Evolutionary conservation across 1,140 invertebrate species (phyloP), one percentile per base, ranked within the genome.

Genomic region (Scaptomyza pallida): DNA sequence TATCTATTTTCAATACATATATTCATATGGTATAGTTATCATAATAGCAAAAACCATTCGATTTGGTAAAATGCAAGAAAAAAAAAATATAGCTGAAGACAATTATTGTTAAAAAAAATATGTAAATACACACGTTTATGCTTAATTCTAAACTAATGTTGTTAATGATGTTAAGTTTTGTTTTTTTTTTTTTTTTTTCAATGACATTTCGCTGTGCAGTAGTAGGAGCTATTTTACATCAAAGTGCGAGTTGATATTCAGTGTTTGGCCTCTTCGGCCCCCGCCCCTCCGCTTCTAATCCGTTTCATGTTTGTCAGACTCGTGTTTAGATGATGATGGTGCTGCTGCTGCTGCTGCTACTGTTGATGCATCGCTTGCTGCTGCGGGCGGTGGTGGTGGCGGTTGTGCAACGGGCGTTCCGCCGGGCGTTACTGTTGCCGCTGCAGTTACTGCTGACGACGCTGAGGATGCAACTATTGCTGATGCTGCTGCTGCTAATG

Each of bases 251-350:
- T 30, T 23, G 43, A 19, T 52, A 44, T 55, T 16, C 19, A 62
- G 23, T 60, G 37, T 15, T 54, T 50, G 54, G 23, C 21, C 35
- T 10, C 19, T 37, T 19, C 9, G 35, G 35, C 19, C n/a, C n/a
- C n/a, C n/a, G n/a, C n/a, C n/a, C n/a, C n/a, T 41, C 6, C 21
- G 23, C 50, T 33, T 35, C 45, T 73, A 82, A 60, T 86, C 80
- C 43, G 76, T 33, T 51, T 83, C 80, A 13, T 67, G 72, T 26
- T 82, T 82, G 10, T 82, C 79, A 35, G 71, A 44, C 9, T 82
- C 78, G 15, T 67, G 67, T 47, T 83, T 83, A 15, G 62, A 13
- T n/a, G 73, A 33, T 17, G 64, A 15, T 19, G 33, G 0, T 2
- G 57, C 44, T 0, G 73, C 40, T 17, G 64, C 19, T 19, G 33